Conservation (phyloP, 2,888 invertebrate genomes). For the Parapristionchus giblindavisi region DNA sequence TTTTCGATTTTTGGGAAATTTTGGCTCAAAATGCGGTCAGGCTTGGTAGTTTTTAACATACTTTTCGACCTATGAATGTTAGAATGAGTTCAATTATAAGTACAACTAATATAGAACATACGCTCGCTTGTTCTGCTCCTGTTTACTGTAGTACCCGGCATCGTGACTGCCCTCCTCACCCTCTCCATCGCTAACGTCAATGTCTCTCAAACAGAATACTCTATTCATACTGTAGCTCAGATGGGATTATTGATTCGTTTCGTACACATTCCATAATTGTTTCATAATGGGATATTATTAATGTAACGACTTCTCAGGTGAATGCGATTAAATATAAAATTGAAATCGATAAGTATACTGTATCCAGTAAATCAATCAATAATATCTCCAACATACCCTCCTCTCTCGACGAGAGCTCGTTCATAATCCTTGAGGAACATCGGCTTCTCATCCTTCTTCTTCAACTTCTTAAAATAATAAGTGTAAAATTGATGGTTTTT, state of each 20-base stretch:
- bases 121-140: conserved; percentile 77
- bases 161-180: conserved; percentile 46
- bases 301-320: neutral
- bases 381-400: conserved; percentile 72
- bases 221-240: too few relatives aligned
- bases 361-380: neutral
- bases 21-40: too few relatives aligned
- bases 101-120: conserved; percentile 69
- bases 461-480: too few relatives aligned
- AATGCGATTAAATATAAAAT: neutral
- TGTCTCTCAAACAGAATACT: conserved; percentile 45
- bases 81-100: too few relatives aligned
- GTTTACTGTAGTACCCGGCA: conserved; percentile 71
- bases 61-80: too few relatives aligned
- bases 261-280: neutral
- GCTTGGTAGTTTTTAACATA: too few relatives aligned
- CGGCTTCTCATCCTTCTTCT: conserved; percentile 74
- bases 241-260: conserved; percentile 53
- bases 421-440: conserved; percentile 83
- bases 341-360: neutral
- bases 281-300: neutral
- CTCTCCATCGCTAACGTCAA: conserved; percentile 59
- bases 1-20: too few relatives aligned
- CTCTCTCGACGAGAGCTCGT: conserved; percentile 80
- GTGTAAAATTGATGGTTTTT: too few relatives aligned